A percentile compares a stretch with the other conserved stretches of the same genome.
These are phyloP conservation scores for Ceratitis capitata DNA, from an alignment of 1,140 invertebrate genomes.

Conservation along the genomic window DNA sequence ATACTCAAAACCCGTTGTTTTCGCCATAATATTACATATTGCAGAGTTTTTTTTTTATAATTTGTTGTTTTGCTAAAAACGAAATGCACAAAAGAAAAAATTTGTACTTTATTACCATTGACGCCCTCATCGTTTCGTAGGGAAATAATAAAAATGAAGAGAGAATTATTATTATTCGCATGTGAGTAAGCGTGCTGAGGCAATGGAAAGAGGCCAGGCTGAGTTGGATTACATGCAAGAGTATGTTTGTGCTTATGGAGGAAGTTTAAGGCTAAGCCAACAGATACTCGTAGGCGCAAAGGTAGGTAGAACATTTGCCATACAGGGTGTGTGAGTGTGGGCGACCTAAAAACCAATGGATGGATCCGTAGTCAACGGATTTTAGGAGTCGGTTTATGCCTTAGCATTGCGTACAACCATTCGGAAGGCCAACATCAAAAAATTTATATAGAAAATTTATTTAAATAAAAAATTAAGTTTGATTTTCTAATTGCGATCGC, in stretches of 20 bases:
- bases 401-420: background rate
- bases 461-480: no score
- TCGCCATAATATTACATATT: background rate
- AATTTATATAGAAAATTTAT: no score
- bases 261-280: constrained; percentile 1
- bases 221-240: background rate
- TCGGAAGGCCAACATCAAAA: background rate
- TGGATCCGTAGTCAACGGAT: background rate
- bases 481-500: no score
- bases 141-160: constrained; percentile 35
- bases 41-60: background rate
- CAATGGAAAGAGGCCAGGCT: background rate
- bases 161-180: constrained; percentile 21
- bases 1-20: background rate
- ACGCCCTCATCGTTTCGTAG: constrained; percentile 41
- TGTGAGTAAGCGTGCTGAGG: constrained; percentile 2
- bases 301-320: no score
- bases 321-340: no score
- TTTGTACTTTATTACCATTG: constrained; percentile 39
- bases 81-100: constrained; percentile 34
- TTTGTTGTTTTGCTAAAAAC: background rate
- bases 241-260: background rate
- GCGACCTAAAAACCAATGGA: no score
- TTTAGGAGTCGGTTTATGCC: background rate
- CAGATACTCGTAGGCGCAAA: background rate